Percentiles rank a stretch among this genome's conserved stretches.
Evolutionary conservation across 1,140 invertebrate genomes (phyloP).

Genomic region (Dendroctonus ponderosae): DNA sequence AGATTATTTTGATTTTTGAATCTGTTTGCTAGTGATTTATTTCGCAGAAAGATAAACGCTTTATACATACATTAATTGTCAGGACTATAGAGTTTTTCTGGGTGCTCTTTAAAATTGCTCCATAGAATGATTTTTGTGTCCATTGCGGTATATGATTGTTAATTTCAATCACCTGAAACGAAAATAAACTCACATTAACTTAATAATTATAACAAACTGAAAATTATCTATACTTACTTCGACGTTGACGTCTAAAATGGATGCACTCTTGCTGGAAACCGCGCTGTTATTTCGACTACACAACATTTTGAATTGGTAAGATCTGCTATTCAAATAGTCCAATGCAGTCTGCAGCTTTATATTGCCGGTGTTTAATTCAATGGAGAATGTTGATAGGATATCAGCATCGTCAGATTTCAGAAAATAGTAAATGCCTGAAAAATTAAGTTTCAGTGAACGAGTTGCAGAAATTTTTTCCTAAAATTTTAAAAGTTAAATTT

Average conservation of each 20-base stretch:
- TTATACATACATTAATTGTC: slow-evolving; percentile 20
- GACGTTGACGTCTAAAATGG: slow-evolving; percentile 18
- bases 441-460: neutral
- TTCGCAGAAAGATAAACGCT: neutral
- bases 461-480: neutral
- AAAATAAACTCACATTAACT: slow-evolving; percentile 4
- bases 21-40: neutral
- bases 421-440: slow-evolving; percentile 25
- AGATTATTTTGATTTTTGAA: too few species aligned
- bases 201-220: neutral
- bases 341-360: slow-evolving; percentile 38
- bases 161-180: slow-evolving; percentile 26
- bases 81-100: slow-evolving; percentile 9
- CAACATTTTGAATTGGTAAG: slow-evolving; percentile 49
- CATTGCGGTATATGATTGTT: slow-evolving; percentile 27
- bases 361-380: slow-evolving; percentile 14
- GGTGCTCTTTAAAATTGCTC: slow-evolving; percentile 27
- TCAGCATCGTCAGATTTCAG: slow-evolving; percentile 11
- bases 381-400: slow-evolving; percentile 15
- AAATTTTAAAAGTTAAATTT: too few species aligned
- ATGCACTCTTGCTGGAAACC: neutral
- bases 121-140: slow-evolving; percentile 21
- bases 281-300: slow-evolving; percentile 47
- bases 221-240: slow-evolving; percentile 24
- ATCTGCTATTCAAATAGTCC: slow-evolving; percentile 47